Percentiles rank a stretch among this genome's conserved stretches.
These are phyloP conservation scores for Anticlea derivata DNA, from an alignment of 2,888 invertebrate species.

Conservation along the genomic window DNA sequence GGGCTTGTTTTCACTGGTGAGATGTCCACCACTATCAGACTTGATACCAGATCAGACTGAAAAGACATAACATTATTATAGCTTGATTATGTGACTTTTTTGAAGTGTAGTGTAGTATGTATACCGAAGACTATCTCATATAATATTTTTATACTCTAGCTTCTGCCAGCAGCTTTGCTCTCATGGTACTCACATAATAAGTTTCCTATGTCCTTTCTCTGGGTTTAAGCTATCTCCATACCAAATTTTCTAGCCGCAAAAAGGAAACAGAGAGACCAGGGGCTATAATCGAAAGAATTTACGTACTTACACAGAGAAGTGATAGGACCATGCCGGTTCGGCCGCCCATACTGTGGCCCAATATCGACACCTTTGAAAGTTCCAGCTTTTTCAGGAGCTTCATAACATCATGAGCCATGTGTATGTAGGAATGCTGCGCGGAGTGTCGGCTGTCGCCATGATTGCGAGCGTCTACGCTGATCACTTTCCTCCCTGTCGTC, in stretches of 20 bases:
- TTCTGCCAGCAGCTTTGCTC: too few relatives aligned
- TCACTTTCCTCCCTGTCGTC: conserved; percentile 88
- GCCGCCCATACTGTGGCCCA: conserved; percentile 99
- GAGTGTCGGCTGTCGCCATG: conserved; percentile 97
- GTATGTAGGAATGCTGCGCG: conserved; percentile 88
- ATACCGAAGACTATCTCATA: too few relatives aligned
- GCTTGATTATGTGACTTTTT: too few relatives aligned
- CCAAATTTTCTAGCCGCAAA: too few relatives aligned
- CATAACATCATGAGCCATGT: conserved; percentile 86
- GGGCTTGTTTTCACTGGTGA: conserved; percentile 86
- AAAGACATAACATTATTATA: too few relatives aligned
- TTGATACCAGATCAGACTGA: conserved; percentile 85
- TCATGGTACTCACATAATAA: too few relatives aligned
- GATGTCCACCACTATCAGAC: conserved; percentile 88
- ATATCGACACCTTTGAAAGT: conserved; percentile 86
- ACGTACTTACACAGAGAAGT: conserved; percentile 83
- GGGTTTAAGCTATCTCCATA: too few relatives aligned
- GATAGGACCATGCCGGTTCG: conserved; percentile 94
- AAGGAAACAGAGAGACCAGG: too few relatives aligned
- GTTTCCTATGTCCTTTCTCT: too few relatives aligned
- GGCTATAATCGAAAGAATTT: conserved; percentile 32
- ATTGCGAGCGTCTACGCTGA: conserved; percentile 95
- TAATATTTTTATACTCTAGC: too few relatives aligned
- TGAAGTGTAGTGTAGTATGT: too few relatives aligned
- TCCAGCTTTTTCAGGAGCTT: conserved; percentile 85